These are phyloP conservation scores for Watsonalla cultraria DNA, from an alignment of 2,888 invertebrate genomes.

Conservation along the genomic window DNA sequence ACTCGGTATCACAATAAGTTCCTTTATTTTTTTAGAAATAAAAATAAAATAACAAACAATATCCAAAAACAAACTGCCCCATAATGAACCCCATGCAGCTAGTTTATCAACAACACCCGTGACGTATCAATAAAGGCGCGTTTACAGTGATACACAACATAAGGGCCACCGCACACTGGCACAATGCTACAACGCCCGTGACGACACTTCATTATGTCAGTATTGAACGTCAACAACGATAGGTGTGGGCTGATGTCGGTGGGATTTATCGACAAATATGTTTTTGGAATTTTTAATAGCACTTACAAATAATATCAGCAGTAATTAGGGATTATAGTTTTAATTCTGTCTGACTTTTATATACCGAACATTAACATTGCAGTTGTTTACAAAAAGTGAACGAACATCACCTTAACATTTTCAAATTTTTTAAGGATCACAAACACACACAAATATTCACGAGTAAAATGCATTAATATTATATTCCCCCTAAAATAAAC, in stretches of 20 bases:
- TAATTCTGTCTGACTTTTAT: too few relatives aligned
- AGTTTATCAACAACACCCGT: neutral
- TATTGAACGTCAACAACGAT: conserved; percentile 45
- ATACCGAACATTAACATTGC: too few relatives aligned
- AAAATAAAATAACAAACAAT: neutral
- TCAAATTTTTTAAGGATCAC: too few relatives aligned
- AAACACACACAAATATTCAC: neutral
- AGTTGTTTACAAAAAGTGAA: too few relatives aligned
- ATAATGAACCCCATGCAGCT: neutral
- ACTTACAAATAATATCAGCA: too few relatives aligned
- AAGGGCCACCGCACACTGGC: conserved; percentile 36
- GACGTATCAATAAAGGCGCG: conserved; percentile 19
- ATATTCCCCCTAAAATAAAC: neutral
- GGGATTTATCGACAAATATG: neutral
- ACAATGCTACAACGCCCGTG: conserved; percentile 41
- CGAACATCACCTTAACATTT: too few relatives aligned
- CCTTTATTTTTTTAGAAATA: too few relatives aligned
- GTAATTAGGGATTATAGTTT: too few relatives aligned
- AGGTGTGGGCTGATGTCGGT: conserved; percentile 24
- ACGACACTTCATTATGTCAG: conserved; percentile 71
- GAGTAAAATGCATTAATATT: neutral
- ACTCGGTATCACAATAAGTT: too few relatives aligned
- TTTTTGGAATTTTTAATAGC: too few relatives aligned
- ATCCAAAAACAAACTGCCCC: neutral
- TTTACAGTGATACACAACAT: conserved; percentile 25